Evolutionary conservation across 2,797 vertebrate genomes (phyloP).

Genomic region (Synaphobranchus kaupii): DNA sequence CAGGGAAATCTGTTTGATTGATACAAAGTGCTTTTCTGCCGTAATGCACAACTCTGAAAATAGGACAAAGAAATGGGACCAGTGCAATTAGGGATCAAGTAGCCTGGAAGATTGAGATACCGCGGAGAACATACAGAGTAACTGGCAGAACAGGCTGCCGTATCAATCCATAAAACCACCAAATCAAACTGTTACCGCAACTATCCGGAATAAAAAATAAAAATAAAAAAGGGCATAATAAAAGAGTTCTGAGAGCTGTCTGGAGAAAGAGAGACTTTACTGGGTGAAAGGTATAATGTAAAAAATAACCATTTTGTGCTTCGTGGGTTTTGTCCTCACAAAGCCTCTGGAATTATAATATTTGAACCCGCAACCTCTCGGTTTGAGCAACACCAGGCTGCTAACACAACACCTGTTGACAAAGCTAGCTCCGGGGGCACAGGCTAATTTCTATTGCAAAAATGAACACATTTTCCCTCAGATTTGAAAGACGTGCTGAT

Average conservation of each 20-base stretch:
- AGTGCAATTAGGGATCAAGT: slow-evolving; percentile 1
- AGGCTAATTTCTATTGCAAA: background rate
- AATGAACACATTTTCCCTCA: background rate
- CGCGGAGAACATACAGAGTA: background rate
- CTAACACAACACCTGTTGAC: background rate
- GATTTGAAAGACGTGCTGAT: background rate
- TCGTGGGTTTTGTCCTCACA: background rate
- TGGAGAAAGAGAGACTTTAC: background rate
- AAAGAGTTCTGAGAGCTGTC: background rate
- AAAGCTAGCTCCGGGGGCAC: background rate
- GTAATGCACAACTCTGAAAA: background rate
- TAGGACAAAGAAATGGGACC: background rate
- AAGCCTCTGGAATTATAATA: background rate
- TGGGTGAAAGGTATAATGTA: background rate
- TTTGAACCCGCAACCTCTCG: background rate
- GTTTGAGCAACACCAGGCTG: background rate
- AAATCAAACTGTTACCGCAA: background rate
- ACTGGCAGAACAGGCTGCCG: background rate
- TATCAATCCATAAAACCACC: slow-evolving; percentile 1
- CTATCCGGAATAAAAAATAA: background rate
- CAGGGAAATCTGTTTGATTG: background rate
- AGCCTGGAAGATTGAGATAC: background rate
- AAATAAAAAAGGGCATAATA: background rate
- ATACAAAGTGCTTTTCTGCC: background rate
- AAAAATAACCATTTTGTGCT: background rate